phyloP scores from a whole-genome alignment of 2,113 vertebrate genomes.

The Oreochromis niloticus region DNA sequence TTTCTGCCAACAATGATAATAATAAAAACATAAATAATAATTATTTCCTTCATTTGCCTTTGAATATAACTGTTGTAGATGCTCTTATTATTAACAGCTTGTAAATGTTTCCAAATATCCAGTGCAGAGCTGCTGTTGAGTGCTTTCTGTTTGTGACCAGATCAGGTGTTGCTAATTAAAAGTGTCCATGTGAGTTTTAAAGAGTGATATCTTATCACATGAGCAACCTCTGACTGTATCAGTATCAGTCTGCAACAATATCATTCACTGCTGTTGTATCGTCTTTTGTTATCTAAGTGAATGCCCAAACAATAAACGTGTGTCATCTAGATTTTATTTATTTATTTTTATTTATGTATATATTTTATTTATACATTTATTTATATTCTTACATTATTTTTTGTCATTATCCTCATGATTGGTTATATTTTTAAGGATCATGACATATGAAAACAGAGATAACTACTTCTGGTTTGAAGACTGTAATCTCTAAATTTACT shows the following conservation, averaged over 20 bases:
- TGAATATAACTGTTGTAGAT: not conserved
- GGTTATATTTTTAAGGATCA: not conserved
- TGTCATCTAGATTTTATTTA: not conserved
- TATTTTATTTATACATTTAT: not conserved
- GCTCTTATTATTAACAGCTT: not conserved
- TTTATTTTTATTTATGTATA: not conserved
- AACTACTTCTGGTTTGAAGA: not conserved
- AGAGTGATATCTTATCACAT: too few relatives aligned
- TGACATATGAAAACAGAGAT: fast-evolving
- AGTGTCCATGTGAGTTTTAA: too few relatives aligned
- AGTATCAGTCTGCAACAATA: too few relatives aligned
- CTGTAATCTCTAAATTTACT: not conserved
- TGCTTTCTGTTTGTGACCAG: too few relatives aligned
- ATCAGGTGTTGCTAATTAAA: too few relatives aligned
- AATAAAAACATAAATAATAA: not conserved
- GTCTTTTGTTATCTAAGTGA: too few relatives aligned
- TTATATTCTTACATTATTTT: not conserved
- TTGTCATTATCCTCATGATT: not conserved
- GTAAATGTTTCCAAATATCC: too few relatives aligned
- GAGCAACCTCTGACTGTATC: too few relatives aligned
- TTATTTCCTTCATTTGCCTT: not conserved
- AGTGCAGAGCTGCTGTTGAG: too few relatives aligned
- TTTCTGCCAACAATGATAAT: not conserved
- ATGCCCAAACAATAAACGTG: too few relatives aligned
- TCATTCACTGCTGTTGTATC: too few relatives aligned